Base-by-base conservation (phyloP, 1,140 invertebrate species). In the Trachymyrmex cornetzi region DNA sequence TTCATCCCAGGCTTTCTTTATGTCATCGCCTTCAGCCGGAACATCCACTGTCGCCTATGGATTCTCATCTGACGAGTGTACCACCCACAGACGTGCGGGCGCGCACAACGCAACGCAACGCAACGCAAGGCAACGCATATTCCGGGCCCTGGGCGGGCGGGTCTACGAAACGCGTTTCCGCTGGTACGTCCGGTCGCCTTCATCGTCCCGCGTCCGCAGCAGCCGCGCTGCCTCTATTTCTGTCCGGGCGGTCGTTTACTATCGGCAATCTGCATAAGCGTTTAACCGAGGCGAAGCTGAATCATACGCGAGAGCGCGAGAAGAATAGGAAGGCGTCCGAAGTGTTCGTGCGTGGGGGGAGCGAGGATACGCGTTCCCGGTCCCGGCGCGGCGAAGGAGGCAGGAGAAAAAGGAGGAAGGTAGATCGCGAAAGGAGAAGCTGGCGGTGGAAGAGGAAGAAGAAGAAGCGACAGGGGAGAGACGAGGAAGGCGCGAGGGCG, bases 201-300 rank as follows among this genome's bases (percentile, higher is more conserved):
- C 59, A 38, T 48, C 75, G 79, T 80, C 59, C 74, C 75, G 24
- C 71, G 50, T 77, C 59, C 87, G 63, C 55, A 55, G 63, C 79
- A 74, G 75, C 79, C 86, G 61, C 75, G 87, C 86, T 77, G 75
- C 77, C 86, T 87, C 87, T 91, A 93, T 91, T 91, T 92, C 89
- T 91, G 90, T 91, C 90, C 84, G 80, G 89, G 67, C 87, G 87
- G 86, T 80, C 92, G 87, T 93, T 93, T 92, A 93, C 91, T 92
- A 92, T 92, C 91, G 91, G 86, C 91, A 93, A 93, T 92, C 90
- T 93, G 91, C 93, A 93, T 92, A 93, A 93, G 89, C 92, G 90
- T 92, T 93, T 92, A 92, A 93, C 88, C 87, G 90, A 93, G 88
- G 86, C 92, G 87, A 91, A 85, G 87, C 88, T 92, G 91, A 93